Evolutionary conservation across 2,888 invertebrate genomes (phyloP).

Genomic region (Cataglyphis cursor): DNA sequence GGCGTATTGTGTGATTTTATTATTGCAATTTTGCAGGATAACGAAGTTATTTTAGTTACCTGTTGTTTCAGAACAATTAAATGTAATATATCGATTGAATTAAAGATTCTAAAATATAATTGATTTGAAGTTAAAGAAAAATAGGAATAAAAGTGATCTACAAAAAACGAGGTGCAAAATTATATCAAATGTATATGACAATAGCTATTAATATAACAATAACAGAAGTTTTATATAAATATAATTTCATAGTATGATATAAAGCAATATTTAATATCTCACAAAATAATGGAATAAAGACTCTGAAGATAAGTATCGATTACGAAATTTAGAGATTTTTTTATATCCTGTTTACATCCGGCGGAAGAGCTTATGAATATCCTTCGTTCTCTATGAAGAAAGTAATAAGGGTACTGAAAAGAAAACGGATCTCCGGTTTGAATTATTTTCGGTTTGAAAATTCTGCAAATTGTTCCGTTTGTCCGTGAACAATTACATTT

Average conservation of each 20-base stretch:
- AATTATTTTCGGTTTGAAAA: conserved; percentile 5
- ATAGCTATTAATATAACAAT: not conserved
- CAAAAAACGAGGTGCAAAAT: not conserved
- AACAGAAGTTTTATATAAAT: not conserved
- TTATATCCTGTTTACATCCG: conserved; percentile 1
- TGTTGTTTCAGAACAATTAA: not conserved
- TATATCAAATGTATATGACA: not conserved
- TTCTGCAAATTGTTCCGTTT: not conserved
- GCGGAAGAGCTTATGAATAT: not conserved
- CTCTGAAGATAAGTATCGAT: not conserved
- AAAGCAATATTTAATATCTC: not conserved
- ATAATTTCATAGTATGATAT: not conserved
- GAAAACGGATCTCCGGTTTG: not conserved
- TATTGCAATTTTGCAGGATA: not conserved
- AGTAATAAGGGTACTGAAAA: not conserved
- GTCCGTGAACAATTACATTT: not conserved
- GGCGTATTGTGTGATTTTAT: not conserved
- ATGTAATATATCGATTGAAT: not conserved
- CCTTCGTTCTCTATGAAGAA: not conserved
- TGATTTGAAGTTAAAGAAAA: not conserved
- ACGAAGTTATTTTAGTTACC: not conserved
- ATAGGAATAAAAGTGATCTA: not conserved
- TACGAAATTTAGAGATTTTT: not conserved
- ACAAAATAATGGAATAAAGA: not conserved
- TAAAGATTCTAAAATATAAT: not conserved